Conservation (phyloP, 2,888 invertebrate species). For the Cryptocheilus praepositus region DNA sequence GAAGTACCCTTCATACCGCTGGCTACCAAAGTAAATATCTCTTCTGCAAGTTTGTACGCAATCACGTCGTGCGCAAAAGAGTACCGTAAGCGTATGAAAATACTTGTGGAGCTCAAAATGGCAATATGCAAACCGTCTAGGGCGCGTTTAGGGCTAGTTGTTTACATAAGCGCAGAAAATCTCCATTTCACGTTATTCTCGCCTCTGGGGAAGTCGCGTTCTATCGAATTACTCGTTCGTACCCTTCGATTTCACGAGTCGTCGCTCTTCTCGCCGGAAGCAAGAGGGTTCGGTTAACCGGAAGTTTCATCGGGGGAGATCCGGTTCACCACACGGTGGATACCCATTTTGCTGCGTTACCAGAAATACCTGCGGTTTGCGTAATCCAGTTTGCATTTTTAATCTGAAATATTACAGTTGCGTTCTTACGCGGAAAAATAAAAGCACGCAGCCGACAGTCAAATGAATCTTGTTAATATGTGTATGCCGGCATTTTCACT, state of each 20-base stretch:
- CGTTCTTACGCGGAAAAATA: no score
- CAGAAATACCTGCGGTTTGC: constrained; percentile 45
- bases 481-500: no score
- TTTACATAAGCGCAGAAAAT: background rate
- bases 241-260: constrained; percentile 53
- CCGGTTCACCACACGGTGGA: constrained; percentile 31
- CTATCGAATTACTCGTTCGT: constrained; percentile 44
- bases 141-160: background rate
- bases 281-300: constrained; percentile 46
- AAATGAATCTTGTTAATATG: no score
- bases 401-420: no score
- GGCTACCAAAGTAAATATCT: background rate
- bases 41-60: no score
- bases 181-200: constrained; percentile 26
- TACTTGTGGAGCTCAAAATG: no score
- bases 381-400: constrained; percentile 22
- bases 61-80: no score
- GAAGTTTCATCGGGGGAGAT: constrained; percentile 45
- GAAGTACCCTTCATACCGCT: no score
- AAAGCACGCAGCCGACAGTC: no score
- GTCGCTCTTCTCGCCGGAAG: constrained; percentile 49
- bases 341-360: constrained; percentile 26
- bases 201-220: constrained; percentile 15
- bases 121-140: no score
- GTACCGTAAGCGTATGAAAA: no score